A percentile compares a stretch with the other conserved stretches of the same genome.
phyloP scores from a whole-genome alignment of 2,113 vertebrate species.

The Pterophyllum scalare region DNA sequence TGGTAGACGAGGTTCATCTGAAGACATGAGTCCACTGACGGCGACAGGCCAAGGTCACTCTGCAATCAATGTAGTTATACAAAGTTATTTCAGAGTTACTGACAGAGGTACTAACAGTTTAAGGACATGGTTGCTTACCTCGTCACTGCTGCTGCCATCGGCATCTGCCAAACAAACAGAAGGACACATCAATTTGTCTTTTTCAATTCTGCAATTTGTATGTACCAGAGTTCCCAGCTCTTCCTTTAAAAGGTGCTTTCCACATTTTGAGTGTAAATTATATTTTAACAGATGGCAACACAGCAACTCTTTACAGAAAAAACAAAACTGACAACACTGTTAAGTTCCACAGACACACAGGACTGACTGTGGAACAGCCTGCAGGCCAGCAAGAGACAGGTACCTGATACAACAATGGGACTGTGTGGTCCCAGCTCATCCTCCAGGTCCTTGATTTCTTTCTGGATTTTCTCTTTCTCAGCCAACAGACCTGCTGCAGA shows the following conservation, averaged over 20 bases:
- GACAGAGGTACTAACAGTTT: neutral
- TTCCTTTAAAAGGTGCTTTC: neutral
- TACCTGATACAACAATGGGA: slow-evolving; percentile 43
- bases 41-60: slow-evolving; percentile 60
- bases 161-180: slow-evolving; percentile 25
- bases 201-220: neutral
- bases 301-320: neutral
- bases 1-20: slow-evolving; percentile 78
- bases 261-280: neutral
- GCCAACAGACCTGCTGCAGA: slow-evolving; percentile 49
- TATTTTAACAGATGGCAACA: neutral
- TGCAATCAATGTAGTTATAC: slow-evolving; percentile 6
- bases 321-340: neutral
- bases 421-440: slow-evolving; percentile 43
- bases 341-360: neutral
- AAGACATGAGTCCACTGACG: slow-evolving; percentile 61
- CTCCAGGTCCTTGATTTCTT: slow-evolving; percentile 69
- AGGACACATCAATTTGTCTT: neutral
- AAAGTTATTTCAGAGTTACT: neutral
- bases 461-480: slow-evolving; percentile 59
- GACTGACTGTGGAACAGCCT: neutral
- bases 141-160: slow-evolving; percentile 48
- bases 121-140: slow-evolving; percentile 49
- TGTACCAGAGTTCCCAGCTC: neutral
- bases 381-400: neutral